Conservation (phyloP, 2,113 vertebrate species). For the Semnornis frantzii region DNA sequence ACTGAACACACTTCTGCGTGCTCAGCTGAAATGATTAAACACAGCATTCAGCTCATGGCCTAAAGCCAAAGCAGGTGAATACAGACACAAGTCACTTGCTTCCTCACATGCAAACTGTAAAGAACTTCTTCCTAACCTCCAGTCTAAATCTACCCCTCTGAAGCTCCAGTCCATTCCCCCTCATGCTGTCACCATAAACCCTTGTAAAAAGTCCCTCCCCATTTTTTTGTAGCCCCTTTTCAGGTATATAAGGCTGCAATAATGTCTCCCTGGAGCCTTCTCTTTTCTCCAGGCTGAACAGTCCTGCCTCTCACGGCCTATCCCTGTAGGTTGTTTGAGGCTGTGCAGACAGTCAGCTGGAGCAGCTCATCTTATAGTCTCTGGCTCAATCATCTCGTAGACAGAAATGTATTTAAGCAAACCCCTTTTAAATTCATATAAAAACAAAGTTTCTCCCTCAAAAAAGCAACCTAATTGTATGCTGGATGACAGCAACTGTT, state of each 20-base stretch:
- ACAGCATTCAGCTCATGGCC: neutral
- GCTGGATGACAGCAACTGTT: neutral
- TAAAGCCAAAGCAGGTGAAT: neutral
- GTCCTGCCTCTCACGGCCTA: no score
- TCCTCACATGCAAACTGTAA: neutral
- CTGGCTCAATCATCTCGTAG: neutral
- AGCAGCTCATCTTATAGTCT: neutral
- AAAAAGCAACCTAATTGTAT: neutral
- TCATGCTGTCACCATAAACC: no score
- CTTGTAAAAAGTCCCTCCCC: no score
- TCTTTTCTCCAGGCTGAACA: no score
- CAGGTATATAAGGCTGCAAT: no score
- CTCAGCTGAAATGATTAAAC: neutral
- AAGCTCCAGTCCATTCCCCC: no score
- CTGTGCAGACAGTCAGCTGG: neutral
- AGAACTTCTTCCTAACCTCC: no score
- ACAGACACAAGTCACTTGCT: neutral
- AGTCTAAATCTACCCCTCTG: no score
- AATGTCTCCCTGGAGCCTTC: no score
- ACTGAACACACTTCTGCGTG: neutral
- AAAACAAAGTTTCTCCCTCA: neutral
- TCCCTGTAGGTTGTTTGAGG: neutral
- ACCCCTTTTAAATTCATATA: neutral
- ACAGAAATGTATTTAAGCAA: neutral
- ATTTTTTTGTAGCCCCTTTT: no score